Conservation (phyloP, 2,797 vertebrate genomes). For the Melanotaenia boesemani region DNA sequence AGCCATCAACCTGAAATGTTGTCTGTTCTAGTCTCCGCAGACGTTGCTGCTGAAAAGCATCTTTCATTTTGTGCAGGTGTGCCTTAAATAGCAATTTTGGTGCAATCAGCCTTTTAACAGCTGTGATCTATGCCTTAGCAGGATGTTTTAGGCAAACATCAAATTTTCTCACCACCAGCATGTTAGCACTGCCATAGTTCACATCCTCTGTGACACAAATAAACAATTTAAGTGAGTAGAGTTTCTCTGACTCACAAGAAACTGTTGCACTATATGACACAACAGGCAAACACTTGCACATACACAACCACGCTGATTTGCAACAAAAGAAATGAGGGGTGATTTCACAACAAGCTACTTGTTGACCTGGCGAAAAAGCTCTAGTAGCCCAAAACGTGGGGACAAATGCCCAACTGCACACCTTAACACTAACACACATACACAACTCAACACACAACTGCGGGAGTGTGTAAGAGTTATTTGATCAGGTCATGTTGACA, state of each 20-base stretch:
- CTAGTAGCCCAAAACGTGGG: conserved; percentile 44
- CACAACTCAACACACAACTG: conserved; percentile 31
- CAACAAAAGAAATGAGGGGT: conserved; percentile 34
- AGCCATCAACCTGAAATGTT: not conserved
- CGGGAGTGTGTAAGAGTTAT: conserved; percentile 72
- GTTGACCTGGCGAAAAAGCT: conserved; percentile 44
- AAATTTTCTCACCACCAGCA: not conserved
- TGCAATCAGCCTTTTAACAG: not conserved
- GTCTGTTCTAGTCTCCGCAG: not conserved
- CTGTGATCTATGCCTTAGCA: not conserved
- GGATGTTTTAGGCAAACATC: not conserved
- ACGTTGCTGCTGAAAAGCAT: not conserved
- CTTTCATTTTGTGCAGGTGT: not conserved
- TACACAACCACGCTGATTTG: not conserved
- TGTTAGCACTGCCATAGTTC: not conserved
- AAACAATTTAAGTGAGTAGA: not conserved
- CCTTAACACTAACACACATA: conserved; percentile 13
- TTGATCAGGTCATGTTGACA: conserved; percentile 82
- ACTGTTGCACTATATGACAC: conserved; percentile 12
- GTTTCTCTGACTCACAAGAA: not conserved
- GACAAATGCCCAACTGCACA: conserved; percentile 43
- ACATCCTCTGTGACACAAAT: not conserved
- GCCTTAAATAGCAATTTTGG: not conserved
- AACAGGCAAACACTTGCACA: conserved; percentile 16
- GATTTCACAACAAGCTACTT: conserved; percentile 54